Percentiles rank a stretch among this genome's conserved stretches.
phyloP scores from a whole-genome alignment of 2,113 vertebrate species.

The Ramphastos sulfuratus region DNA sequence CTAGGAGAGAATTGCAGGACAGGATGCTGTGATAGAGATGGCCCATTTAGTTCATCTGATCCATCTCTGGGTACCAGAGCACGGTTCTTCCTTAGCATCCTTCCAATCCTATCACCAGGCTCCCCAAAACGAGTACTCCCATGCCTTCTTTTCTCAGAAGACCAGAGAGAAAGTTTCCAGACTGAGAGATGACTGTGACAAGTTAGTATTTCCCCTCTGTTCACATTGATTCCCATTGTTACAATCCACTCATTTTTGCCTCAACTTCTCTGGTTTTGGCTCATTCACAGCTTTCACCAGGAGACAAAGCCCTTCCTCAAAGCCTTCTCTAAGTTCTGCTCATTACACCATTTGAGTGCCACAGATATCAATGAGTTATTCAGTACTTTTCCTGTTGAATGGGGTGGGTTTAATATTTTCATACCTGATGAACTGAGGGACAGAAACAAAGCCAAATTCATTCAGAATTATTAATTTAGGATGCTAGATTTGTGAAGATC shows the following conservation, averaged over 20 bases:
- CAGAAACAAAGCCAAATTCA: constrained; percentile 9
- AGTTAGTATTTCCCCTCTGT: neutral
- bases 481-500: constrained; percentile 1
- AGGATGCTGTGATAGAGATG: neutral
- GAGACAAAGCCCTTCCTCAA: neutral
- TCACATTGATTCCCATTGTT: neutral
- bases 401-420: neutral
- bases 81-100: neutral
- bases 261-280: neutral
- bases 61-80: neutral
- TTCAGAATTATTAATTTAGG: constrained; percentile 23
- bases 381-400: neutral
- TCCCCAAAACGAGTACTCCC: neutral
- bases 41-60: neutral
- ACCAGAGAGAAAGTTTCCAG: neutral
- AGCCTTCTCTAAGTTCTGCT: neutral
- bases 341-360: neutral
- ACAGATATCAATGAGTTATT: constrained; percentile 8
- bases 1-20: neutral
- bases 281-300: neutral
- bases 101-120: neutral
- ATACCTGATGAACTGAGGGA: neutral
- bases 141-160: neutral
- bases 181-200: neutral
- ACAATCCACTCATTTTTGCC: neutral